Base-by-base conservation (phyloP, 2,113 vertebrate species). In the Nymphicus hollandicus region DNA sequence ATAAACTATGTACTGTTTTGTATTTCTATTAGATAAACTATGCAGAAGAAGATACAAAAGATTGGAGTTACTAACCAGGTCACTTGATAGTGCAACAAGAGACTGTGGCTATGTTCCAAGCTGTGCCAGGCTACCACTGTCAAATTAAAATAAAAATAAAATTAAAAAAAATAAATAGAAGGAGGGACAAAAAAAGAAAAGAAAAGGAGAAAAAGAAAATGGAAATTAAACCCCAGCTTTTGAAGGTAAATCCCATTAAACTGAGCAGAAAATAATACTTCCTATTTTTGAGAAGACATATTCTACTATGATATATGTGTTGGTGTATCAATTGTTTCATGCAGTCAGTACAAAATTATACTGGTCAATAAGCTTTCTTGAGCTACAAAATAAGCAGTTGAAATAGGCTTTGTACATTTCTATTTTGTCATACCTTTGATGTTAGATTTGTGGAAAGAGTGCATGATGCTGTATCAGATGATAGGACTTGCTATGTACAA, bases 121-220 rank as follows among this genome's bases (percentile, higher is more conserved):
- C 29, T 31, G 14, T 70, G 35, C 4, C 55, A 70, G 7, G 13
- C 53, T 70, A 63, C 15, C 0, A 0, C 9, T 41, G 14, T 35
- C 20, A 73, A 31, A 15, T 41, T 41, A 15, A 33, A 13, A 13
- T 2, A 52, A 41, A 44, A 50, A 63, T 22, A 27, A 16, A 15
- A 16, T 28, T 2, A 50, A 63, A 27, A 27, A 16, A 15, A 16
- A 52, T 2, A 50, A n/a, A 44, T n/a, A n/a, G 39, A 64, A 33
- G 16, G 4, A 44, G 1, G 5, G 12, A 9, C 14, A 4, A 11
- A 33, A 53, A n/a, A 28, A 11, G 17, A 3, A 39, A 12, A 43
- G 1, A 41, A 58, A 60, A 56, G 20, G 6, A 2, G 20, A 37
- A 60, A 43, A 43, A 25, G 0, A 39, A 61, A 55, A 44, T 39